These are phyloP conservation scores for Sebastes matsubarae DNA, from an alignment of 2,797 vertebrate genomes.

Conservation along the genomic window DNA sequence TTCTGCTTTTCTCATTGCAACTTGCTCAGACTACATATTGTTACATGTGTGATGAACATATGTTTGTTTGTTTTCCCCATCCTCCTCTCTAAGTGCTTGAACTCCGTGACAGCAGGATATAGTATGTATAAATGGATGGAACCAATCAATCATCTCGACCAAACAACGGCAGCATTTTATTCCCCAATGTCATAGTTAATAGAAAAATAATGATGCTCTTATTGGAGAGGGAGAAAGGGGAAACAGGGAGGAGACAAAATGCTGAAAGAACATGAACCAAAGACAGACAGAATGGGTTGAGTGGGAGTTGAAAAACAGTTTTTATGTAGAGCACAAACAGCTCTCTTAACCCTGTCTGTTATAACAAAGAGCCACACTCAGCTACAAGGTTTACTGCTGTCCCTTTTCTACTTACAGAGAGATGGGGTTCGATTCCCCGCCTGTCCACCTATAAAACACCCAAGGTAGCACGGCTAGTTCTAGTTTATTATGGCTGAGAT, in stretches of 20 bases:
- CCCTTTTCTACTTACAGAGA: slow-evolving; percentile 20
- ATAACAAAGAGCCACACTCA: slow-evolving; percentile 49
- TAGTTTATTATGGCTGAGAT: slow-evolving; percentile 54
- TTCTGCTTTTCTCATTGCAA: not conserved
- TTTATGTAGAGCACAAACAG: slow-evolving; percentile 44
- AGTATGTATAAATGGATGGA: slow-evolving; percentile 1
- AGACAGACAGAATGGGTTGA: not conserved
- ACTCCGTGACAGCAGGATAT: not conserved
- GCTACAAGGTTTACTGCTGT: slow-evolving; percentile 58
- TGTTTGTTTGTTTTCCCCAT: too few species aligned
- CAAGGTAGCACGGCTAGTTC: slow-evolving; percentile 50
- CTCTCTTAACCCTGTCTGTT: slow-evolving; percentile 50
- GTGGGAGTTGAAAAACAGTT: slow-evolving; percentile 9
- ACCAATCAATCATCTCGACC: slow-evolving; percentile 19
- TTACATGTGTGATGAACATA: not conserved
- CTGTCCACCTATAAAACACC: slow-evolving; percentile 40
- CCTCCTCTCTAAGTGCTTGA: not conserved
- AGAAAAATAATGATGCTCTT: slow-evolving; percentile 20
- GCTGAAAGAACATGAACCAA: slow-evolving; percentile 15
- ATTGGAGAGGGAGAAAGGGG: slow-evolving; percentile 16
- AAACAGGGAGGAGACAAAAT: slow-evolving; percentile 9
- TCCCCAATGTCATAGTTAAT: slow-evolving; percentile 48
- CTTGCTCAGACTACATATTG: not conserved
- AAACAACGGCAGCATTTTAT: slow-evolving; percentile 27
- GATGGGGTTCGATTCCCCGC: slow-evolving; percentile 48